These are phyloP conservation scores for Caenorhabditis elegans DNA, from an alignment of 1,140 invertebrate species.

Conservation along the genomic window WBcel235 BX284604.4:13380001-13380500, in stretches of 20 bases:
- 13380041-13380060: not conserved
- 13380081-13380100: constrained; percentile 84
- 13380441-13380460: too few relatives aligned
- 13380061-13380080: constrained; percentile 59
- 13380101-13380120: constrained; percentile 83
- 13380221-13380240: not conserved
- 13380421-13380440: too few relatives aligned
- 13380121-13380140: constrained; percentile 88
- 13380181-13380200: not conserved
- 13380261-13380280: not conserved
- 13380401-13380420: too few relatives aligned
- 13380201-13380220: not conserved
- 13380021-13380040: too few relatives aligned
- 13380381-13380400: too few relatives aligned
- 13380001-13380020: too few relatives aligned
- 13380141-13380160: constrained; percentile 81
- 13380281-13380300: not conserved
- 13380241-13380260: not conserved
- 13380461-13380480: not conserved
- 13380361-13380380: not conserved
- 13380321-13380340: too few relatives aligned
- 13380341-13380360: not conserved
- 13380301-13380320: not conserved
- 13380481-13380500: constrained; percentile 41
- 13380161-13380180: constrained; percentile 70